Evolutionary conservation across 2,797 vertebrate species (phyloP), one percentile per base, ranked within the genome.

Genomic region (Dicrostonyx torquatus): DNA sequence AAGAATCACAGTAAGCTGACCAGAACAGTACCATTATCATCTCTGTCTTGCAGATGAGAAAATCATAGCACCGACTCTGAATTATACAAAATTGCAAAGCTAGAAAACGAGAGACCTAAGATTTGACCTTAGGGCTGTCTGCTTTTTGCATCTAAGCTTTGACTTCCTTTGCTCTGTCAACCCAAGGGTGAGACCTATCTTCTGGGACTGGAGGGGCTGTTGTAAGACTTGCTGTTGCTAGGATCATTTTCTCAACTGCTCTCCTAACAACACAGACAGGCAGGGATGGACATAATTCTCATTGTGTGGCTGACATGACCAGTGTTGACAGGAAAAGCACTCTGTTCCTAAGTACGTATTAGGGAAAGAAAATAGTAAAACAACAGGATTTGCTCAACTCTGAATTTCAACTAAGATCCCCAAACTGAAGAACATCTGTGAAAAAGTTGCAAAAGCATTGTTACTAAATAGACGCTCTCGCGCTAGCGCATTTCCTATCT

Each of bases 271-370:
- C 72, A 50, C 34, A 15, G 60, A 79, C n/a, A 94, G 37, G 18
- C 50, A 64, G 37, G 1, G 18, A 48, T 78, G 76, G 58, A 26
- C 43, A 31, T 86, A 70, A 66, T 20, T 82, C 2, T n/a, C 43
- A 68, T 62, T 68, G 37, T 87, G 43, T 79, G 43, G 58, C 15
- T 89, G 70, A 78, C 22, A 29, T 40, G 55, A 37, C 37, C 37
- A 53, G 75, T 18, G 37, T 34, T 90, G 50, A 87, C 64, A 94
- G 20, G 79, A 87, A 91, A 95, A 94, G 4, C 22, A n/a, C 18
- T 70, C 85, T 76, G 13, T 75, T 7, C 20, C 48, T 53, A 72
- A 90, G 43, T 24, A 34, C 8, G n/a, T 72, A 43, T 29, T 72
- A 88, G 70, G 26, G 20, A 90, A 88, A 58, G 20, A 53, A 66